phyloP scores from a whole-genome alignment of 2,888 invertebrate genomes.

The Thymelicus lineola region DNA sequence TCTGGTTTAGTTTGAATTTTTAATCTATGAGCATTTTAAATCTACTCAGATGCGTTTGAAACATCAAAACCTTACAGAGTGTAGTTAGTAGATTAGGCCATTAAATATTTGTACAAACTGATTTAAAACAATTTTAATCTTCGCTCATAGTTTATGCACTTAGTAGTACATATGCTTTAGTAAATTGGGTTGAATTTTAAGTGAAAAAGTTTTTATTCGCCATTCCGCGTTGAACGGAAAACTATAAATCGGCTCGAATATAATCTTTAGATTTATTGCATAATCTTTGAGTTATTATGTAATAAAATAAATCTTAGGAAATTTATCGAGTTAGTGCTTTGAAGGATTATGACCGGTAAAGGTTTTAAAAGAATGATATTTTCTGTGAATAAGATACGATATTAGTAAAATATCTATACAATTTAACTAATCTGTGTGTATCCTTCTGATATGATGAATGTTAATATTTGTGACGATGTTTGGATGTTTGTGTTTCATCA shows the following conservation, averaged over 20 bases:
- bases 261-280: constrained; percentile 36
- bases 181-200: constrained; percentile 32
- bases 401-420: too few relatives aligned
- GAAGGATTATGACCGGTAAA: constrained; percentile 14
- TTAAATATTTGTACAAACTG: too few relatives aligned
- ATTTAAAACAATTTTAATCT: background rate
- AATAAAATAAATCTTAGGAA: constrained; percentile 28
- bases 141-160: background rate
- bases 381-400: background rate
- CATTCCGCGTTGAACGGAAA: constrained; percentile 39
- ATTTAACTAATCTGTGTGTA: too few relatives aligned
- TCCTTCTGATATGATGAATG: too few relatives aligned
- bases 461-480: too few relatives aligned
- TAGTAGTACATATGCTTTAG: background rate
- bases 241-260: constrained; percentile 39
- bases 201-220: constrained; percentile 42
- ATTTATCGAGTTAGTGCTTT: constrained; percentile 17
- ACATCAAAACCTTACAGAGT: too few relatives aligned
- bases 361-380: constrained; percentile 3
- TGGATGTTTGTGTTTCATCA: too few relatives aligned
- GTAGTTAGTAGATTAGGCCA: too few relatives aligned
- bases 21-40: too few relatives aligned
- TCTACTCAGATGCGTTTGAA: too few relatives aligned
- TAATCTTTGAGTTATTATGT: constrained; percentile 35
- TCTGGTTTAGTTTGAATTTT: too few relatives aligned